Conservation (phyloP, 1,140 invertebrate genomes). For the Penaeus japonicus region DNA sequence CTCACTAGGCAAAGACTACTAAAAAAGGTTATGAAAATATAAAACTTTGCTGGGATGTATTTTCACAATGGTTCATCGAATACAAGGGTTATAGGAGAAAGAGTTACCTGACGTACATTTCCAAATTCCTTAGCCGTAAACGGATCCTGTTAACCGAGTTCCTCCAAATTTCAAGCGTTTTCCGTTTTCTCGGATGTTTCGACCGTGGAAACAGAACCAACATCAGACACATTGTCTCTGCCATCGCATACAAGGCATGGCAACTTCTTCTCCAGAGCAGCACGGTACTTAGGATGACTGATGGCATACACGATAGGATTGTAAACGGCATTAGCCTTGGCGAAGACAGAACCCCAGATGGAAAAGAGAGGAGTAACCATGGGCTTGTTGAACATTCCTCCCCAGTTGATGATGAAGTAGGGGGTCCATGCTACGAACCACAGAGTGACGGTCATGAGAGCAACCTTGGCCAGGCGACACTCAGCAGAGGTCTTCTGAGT, state of each 20-base stretch:
- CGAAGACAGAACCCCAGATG: constrained; percentile 11
- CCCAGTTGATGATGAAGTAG: not conserved
- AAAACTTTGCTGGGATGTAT: too few species aligned
- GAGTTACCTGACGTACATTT: too few species aligned
- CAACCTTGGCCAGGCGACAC: not conserved
- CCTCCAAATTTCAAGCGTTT: too few species aligned
- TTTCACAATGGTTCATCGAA: too few species aligned
- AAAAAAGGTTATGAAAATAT: too few species aligned
- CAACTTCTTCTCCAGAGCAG: not conserved
- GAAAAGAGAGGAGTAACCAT: not conserved
- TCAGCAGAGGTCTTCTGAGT: not conserved
- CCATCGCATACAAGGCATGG: not conserved
- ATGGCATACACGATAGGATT: not conserved
- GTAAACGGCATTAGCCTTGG: not conserved
- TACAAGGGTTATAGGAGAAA: too few species aligned
- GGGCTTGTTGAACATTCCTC: not conserved
- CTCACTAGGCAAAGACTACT: not conserved
- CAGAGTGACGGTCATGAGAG: not conserved
- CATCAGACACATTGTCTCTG: not conserved
- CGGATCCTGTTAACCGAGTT: too few species aligned
- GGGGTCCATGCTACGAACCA: not conserved
- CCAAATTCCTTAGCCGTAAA: too few species aligned
- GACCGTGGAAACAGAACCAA: not conserved
- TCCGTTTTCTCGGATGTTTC: not conserved
- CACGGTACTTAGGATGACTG: not conserved